Base-by-base conservation (phyloP, 2,888 invertebrate species). In the Trachelus tabidus region DNA sequence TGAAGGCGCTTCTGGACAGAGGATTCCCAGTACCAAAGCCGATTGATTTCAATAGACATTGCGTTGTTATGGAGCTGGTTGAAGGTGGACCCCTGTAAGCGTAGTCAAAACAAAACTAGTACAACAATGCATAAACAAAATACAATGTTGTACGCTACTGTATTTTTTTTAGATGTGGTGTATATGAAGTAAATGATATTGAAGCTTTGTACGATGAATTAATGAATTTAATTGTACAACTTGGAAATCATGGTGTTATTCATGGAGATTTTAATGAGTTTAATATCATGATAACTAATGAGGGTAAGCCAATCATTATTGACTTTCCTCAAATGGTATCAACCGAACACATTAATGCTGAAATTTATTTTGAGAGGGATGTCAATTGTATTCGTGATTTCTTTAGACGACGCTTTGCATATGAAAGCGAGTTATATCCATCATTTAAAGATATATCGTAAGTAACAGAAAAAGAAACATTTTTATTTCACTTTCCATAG, bases 251-350 rank as follows among this genome's bases (percentile, higher is more conserved):
- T 87, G 99, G 99, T 0, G 97, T 99, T 3, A 99, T 99, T 85
- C 99, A 99, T 91, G 97, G 99, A 0, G 99, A 99, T 93, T 99
- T 99, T 91, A 99, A 99, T 90, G 99, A 99, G 92, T 99, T 99
- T 92, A 99, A 99, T 92, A 95, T 99, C 81, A 97, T 99, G 96
- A 93, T 97, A 1, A 94, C 95, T 68, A 94, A 95, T 76, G 95
- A 96, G 0, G 95, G 95, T 31, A 96, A 96, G 82, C 96, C 98
- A 0, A 93, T 98, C 75, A 93, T 99, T 84, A 99, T 99, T 81
- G 99, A 99, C 93, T 99, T 99, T 91, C 99, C 99, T 0, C 99
- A 99, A 93, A 99, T 99, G 99, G 95, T 99, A 77, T 98, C 99
- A 11, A 98, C 97, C 0, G 95, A 96, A 34, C 99, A 99, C 92